Conservation (phyloP, 2,113 vertebrate species). For the Elephas maximus region DNA sequence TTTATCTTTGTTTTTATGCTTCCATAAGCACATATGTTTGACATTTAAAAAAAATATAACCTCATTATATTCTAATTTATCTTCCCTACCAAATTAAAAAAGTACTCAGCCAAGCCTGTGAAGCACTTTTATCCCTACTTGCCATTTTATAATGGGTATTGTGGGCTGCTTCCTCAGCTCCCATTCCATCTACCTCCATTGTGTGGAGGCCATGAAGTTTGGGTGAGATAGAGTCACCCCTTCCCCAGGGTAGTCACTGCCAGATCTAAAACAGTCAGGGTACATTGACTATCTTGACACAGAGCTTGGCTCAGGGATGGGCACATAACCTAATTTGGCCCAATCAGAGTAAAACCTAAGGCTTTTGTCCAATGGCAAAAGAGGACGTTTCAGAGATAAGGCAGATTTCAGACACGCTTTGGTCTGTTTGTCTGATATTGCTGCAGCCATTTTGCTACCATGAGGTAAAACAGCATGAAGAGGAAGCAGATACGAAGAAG, state of each 20-base stretch:
- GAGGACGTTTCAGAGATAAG: neutral
- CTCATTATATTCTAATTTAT: neutral
- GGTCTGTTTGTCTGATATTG: neutral
- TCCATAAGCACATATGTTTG: neutral
- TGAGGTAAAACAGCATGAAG: neutral
- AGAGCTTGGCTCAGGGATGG: neutral
- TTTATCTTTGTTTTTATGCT: neutral
- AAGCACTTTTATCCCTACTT: neutral
- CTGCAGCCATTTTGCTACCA: neutral
- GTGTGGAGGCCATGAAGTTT: neutral
- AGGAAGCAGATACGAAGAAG: conserved; percentile 3
- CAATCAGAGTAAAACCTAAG: neutral
- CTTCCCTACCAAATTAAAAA: neutral
- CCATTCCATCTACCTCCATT: neutral
- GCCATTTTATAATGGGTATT: neutral
- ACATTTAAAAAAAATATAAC: neutral
- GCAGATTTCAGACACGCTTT: neutral
- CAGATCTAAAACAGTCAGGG: neutral
- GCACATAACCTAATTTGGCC: neutral
- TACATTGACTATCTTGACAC: neutral
- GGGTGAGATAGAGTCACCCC: neutral
- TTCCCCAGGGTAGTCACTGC: neutral
- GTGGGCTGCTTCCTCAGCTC: neutral
- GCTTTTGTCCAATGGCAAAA: neutral
- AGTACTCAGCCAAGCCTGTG: neutral